Conservation (phyloP, 1,140 invertebrate genomes). For the Muscidifurax raptorellus region DNA sequence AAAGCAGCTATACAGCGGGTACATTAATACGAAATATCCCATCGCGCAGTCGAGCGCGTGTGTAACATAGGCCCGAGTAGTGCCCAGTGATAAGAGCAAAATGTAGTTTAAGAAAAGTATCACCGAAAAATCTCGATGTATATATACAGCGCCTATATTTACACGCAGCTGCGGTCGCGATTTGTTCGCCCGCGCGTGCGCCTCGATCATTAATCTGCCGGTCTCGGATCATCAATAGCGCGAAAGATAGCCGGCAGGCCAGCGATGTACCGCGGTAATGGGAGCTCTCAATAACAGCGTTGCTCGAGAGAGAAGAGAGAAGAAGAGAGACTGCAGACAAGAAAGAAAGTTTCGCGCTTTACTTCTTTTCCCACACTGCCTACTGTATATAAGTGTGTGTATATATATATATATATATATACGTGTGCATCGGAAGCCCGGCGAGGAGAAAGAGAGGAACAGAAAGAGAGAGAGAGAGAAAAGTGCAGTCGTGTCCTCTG, state of each 20-base stretch:
- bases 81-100: no score
- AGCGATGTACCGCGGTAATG: conserved; percentile 73
- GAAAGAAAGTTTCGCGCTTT: conserved; percentile 19
- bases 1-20: no score
- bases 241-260: conserved; percentile 71
- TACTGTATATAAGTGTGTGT: no score
- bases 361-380: conserved; percentile 66
- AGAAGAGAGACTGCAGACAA: no score
- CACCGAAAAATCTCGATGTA: no score
- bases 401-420: no score
- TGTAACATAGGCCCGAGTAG: no score
- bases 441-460: conserved; percentile 2
- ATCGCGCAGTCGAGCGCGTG: no score
- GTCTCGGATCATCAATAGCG: conserved; percentile 72
- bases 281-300: conserved; percentile 73
- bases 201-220: conserved; percentile 70
- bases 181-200: conserved; percentile 61
- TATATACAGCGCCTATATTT: neutral
- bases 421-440: conserved; percentile 45
- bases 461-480: conserved; percentile 50
- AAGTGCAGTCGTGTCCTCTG: conserved; percentile 57
- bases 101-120: no score
- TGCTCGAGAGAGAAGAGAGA: conserved; percentile 34
- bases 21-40: no score
- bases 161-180: conserved; percentile 53